Conservation (phyloP, 1,140 invertebrate genomes). For the Drosophila biarmipes region DNA sequence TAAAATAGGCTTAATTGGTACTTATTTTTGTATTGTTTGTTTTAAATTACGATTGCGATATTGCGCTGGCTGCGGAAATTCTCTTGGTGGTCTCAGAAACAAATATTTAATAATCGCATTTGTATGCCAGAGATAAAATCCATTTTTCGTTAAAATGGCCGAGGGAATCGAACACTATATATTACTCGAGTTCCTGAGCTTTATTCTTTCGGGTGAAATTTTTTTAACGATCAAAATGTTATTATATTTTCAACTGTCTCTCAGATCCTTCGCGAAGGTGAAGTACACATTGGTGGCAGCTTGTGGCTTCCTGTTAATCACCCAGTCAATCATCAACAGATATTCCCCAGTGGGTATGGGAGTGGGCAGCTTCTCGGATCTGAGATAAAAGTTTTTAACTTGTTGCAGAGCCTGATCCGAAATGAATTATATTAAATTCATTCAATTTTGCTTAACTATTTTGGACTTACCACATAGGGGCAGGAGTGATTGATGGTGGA, state of each 20-base stretch:
- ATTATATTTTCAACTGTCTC: slow-evolving; percentile 1
- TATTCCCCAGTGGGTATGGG: slow-evolving; percentile 59
- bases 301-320: slow-evolving; percentile 36
- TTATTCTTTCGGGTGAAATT: not conserved
- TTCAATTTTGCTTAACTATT: not conserved
- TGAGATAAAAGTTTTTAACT: slow-evolving; percentile 53
- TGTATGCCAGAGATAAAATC: slow-evolving; percentile 25
- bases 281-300: slow-evolving; percentile 58
- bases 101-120: slow-evolving; percentile 39
- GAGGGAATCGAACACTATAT: not conserved
- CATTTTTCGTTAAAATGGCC: slow-evolving; percentile 7
- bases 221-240: not conserved
- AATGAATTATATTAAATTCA: too few species aligned
- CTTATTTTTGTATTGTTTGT: slow-evolving; percentile 29
- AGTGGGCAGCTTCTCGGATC: slow-evolving; percentile 35
- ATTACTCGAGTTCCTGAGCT: not conserved
- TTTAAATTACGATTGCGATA: slow-evolving; percentile 18
- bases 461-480: slow-evolving; percentile 42
- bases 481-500: slow-evolving; percentile 57
- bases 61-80: slow-evolving; percentile 1
- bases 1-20: slow-evolving; percentile 32
- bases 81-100: slow-evolving; percentile 28
- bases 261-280: slow-evolving; percentile 42
- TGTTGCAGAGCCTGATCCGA: slow-evolving; percentile 36
- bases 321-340: slow-evolving; percentile 41